Evolutionary conservation across 2,888 invertebrate species (phyloP).

Genomic region (Drosophila helvetica): DNA sequence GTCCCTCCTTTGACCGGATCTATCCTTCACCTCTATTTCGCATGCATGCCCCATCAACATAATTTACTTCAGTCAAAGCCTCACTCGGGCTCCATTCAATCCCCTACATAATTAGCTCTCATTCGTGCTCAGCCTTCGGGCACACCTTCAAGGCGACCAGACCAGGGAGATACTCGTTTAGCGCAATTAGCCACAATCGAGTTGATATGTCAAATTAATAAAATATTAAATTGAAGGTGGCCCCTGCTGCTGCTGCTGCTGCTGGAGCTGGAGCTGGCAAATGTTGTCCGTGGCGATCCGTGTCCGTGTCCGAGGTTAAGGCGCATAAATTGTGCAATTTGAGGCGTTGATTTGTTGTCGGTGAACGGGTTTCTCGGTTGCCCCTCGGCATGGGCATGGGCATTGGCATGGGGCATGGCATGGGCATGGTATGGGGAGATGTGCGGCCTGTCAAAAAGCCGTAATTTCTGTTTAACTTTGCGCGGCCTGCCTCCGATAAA

Average conservation of each 20-base stretch:
- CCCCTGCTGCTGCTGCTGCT: slow-evolving; percentile 30
- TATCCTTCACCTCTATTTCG: slow-evolving; percentile 18
- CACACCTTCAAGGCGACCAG: slow-evolving; percentile 51
- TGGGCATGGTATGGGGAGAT: slow-evolving; percentile 3
- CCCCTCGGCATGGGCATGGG: not conserved
- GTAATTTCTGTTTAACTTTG: slow-evolving; percentile 79
- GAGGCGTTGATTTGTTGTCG: slow-evolving; percentile 76
- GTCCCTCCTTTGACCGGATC: not conserved
- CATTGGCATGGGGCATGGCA: not conserved
- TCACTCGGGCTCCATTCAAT: not conserved
- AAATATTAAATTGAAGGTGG: slow-evolving; percentile 75
- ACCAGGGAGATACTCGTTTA: slow-evolving; percentile 74
- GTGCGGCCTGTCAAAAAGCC: slow-evolving; percentile 61
- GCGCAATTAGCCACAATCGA: slow-evolving; percentile 84
- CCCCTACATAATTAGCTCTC: slow-evolving; percentile 53
- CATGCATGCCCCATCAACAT: slow-evolving; percentile 5
- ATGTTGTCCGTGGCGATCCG: not conserved
- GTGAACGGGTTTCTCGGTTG: slow-evolving; percentile 49
- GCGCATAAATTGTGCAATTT: slow-evolving; percentile 73
- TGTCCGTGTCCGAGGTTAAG: slow-evolving; percentile 54
- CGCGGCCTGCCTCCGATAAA: slow-evolving; percentile 67
- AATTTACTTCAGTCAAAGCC: slow-evolving; percentile 4
- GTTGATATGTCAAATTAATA: slow-evolving; percentile 83
- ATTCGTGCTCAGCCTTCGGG: slow-evolving; percentile 45
- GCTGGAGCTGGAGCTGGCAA: slow-evolving; percentile 29